A percentile compares a stretch with the other conserved stretches of the same genome.
These are phyloP conservation scores for Melolontha melolontha DNA, from an alignment of 2,888 invertebrate species.

Conservation along the genomic window DNA sequence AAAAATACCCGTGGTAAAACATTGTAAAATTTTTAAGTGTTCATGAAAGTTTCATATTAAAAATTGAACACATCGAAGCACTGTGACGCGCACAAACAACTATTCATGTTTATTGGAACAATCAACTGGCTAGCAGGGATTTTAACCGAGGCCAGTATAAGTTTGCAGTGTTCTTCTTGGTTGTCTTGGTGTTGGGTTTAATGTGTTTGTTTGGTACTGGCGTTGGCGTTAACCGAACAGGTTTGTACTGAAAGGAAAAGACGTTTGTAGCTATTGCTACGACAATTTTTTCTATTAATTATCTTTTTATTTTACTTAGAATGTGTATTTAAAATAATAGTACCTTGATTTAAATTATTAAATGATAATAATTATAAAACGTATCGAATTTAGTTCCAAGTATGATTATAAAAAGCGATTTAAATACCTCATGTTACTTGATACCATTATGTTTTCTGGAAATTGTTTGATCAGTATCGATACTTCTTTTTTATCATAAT, in stretches of 20 bases:
- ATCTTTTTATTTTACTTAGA: background rate
- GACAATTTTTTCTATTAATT: too few species aligned
- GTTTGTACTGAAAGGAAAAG: constrained; percentile 19
- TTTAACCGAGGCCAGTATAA: constrained; percentile 18
- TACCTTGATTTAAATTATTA: too few species aligned
- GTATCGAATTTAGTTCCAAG: too few species aligned
- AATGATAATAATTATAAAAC: too few species aligned
- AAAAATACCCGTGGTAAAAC: too few species aligned
- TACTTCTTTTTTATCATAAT: too few species aligned
- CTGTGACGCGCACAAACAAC: constrained; percentile 2
- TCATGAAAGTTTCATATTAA: too few species aligned
- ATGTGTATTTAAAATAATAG: background rate
- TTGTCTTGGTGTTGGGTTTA: constrained; percentile 26
- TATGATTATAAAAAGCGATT: too few species aligned
- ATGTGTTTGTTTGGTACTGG: constrained; percentile 17
- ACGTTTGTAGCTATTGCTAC: background rate
- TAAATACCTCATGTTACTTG: too few species aligned
- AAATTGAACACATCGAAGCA: background rate
- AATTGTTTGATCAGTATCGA: too few species aligned
- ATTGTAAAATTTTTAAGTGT: too few species aligned
- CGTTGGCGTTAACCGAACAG: constrained; percentile 10
- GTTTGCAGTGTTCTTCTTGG: constrained; percentile 33
- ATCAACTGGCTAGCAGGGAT: constrained; percentile 14
- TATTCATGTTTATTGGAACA: constrained; percentile 19
- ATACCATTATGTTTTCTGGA: too few species aligned